Evolutionary conservation across 2,113 vertebrate genomes (phyloP).

Genomic region (Hippocampus comes): DNA sequence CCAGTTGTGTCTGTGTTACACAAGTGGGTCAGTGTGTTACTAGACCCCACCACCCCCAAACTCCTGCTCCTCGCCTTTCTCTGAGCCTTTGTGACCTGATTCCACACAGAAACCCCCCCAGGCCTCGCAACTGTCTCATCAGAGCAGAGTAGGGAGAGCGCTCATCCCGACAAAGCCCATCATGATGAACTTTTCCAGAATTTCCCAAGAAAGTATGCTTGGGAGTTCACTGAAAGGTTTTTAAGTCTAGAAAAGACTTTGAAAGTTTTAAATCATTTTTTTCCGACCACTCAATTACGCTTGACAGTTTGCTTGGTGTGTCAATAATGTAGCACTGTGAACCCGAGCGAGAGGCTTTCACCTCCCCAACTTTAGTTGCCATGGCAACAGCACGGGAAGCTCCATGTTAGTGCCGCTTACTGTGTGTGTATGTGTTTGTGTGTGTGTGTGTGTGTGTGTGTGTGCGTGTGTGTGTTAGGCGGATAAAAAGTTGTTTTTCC

Average conservation of each 20-base stretch:
- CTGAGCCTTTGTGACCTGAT: slow-evolving; percentile 77
- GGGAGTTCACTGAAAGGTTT: neutral
- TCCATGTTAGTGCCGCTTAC: slow-evolving; percentile 34
- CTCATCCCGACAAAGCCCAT: slow-evolving; percentile 30
- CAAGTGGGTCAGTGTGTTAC: slow-evolving; percentile 87
- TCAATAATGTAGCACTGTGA: neutral
- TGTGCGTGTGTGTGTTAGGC: neutral
- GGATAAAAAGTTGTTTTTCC: slow-evolving; percentile 3
- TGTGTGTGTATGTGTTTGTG: neutral
- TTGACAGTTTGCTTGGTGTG: neutral
- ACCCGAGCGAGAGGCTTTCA: slow-evolving; percentile 29
- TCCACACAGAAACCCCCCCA: slow-evolving; percentile 36
- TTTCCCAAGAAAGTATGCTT: neutral
- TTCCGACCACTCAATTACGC: neutral
- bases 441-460: too few relatives aligned
- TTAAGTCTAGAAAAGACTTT: neutral
- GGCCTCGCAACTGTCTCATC: neutral
- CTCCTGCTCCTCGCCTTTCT: slow-evolving; percentile 43
- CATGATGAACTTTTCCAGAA: neutral
- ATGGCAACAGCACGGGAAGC: slow-evolving; percentile 52
- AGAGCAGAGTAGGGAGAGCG: slow-evolving; percentile 1
- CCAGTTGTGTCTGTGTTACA: neutral
- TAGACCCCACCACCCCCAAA: slow-evolving; percentile 45
- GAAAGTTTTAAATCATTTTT: neutral
- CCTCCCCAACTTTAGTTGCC: slow-evolving; percentile 34